Evolutionary conservation across 2,888 invertebrate genomes (phyloP).

Genomic region (Hoplodrina blanda): DNA sequence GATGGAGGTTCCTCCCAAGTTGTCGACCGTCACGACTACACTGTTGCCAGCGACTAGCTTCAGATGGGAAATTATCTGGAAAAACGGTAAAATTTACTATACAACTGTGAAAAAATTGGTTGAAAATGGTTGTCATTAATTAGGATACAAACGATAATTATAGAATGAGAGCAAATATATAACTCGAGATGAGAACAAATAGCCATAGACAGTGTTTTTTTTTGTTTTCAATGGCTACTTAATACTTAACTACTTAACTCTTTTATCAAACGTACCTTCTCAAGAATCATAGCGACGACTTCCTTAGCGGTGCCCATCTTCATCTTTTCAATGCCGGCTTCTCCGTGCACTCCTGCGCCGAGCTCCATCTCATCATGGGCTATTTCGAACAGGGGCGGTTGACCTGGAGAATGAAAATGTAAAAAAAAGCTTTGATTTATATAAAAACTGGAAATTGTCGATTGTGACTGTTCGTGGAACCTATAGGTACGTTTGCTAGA

Average conservation of each 20-base stretch:
- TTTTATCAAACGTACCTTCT: conserved; percentile 72
- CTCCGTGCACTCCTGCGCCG: conserved; percentile 91
- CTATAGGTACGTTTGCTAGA: too few relatives aligned
- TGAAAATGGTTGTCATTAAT: too few relatives aligned
- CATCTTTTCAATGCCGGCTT: conserved; percentile 87
- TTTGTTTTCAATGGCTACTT: too few relatives aligned
- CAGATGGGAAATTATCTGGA: conserved; percentile 79
- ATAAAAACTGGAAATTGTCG: too few relatives aligned
- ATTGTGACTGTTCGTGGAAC: too few relatives aligned
- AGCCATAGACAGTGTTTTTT: too few relatives aligned
- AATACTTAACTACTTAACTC: too few relatives aligned
- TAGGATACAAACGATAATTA: too few relatives aligned
- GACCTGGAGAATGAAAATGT: conserved; percentile 76
- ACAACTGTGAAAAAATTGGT: too few relatives aligned
- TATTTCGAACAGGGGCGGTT: conserved; percentile 91
- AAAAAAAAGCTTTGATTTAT: too few relatives aligned
- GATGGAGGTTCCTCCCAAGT: conserved; percentile 94
- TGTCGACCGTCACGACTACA: conserved; percentile 94
- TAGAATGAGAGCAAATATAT: too few relatives aligned
- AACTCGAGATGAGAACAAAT: too few relatives aligned
- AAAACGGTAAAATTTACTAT: conserved; percentile 17
- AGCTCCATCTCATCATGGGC: conserved; percentile 92
- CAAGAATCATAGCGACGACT: conserved; percentile 85
- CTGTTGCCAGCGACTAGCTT: conserved; percentile 76
- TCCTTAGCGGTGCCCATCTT: conserved; percentile 86